These are phyloP conservation scores for Clarias pachynema DNA, from an alignment of 2,797 vertebrate species.

Conservation along the genomic window DNA sequence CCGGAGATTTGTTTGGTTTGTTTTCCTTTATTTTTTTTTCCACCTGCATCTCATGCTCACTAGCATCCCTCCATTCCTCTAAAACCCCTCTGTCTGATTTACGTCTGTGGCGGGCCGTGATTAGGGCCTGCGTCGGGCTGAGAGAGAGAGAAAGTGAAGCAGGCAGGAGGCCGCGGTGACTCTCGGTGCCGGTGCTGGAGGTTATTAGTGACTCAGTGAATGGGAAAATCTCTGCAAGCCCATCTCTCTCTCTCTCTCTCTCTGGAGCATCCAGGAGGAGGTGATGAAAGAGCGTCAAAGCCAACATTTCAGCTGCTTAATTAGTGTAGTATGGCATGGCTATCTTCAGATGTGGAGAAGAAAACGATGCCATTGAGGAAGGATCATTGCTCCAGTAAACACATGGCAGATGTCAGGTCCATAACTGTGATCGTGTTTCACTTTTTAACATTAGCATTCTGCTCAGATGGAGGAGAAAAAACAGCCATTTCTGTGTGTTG, in stretches of 20 bases:
- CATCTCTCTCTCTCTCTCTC: slow-evolving; percentile 43
- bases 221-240: slow-evolving; percentile 52
- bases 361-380: slow-evolving; percentile 45
- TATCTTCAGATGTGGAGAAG: slow-evolving; percentile 19
- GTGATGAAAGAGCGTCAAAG: slow-evolving; percentile 24
- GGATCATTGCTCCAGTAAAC: slow-evolving; percentile 59
- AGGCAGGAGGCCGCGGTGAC: slow-evolving; percentile 12
- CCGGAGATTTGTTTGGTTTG: slow-evolving; percentile 40
- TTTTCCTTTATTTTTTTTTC: slow-evolving; percentile 5
- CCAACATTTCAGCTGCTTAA: slow-evolving; percentile 43
- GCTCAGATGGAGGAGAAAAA: neutral
- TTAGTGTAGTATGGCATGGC: slow-evolving; percentile 50
- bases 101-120: slow-evolving; percentile 18
- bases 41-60: neutral
- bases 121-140: slow-evolving; percentile 24
- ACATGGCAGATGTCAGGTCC: slow-evolving; percentile 42
- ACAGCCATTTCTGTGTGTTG: neutral
- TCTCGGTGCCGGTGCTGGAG: slow-evolving; percentile 41
- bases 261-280: slow-evolving; percentile 35
- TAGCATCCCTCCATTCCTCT: slow-evolving; percentile 8
- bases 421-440: neutral
- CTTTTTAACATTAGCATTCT: slow-evolving; percentile 25
- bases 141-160: neutral
- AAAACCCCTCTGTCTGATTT: neutral
- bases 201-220: slow-evolving; percentile 55